Base-by-base conservation (phyloP, 2,888 invertebrate genomes). In the Erynnis tages region DNA sequence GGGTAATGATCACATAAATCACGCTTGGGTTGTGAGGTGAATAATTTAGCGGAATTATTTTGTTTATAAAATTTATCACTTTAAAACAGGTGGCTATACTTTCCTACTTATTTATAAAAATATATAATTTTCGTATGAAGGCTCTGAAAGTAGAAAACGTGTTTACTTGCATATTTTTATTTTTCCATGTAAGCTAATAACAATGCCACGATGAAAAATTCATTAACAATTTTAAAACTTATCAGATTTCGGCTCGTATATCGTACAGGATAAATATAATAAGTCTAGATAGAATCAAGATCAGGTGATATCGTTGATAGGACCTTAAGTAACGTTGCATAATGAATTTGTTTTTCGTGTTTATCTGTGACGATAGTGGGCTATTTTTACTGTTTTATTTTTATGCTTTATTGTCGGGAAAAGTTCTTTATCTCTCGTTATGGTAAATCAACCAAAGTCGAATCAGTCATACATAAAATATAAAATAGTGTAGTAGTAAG, bases 271-370 rank as follows among this genome's bases (percentile, higher is more conserved):
- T 44, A 32, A 44, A 23, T 23, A 23, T 40, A 44, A 14, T 44
- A 44, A 32, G 32, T 44, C 32, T 32, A 23, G 44, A 44, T 23
- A 8, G 10, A 44, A 44, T 32, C 44, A 44, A 29, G 19, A 44
- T 32, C 30, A 23, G 17, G n/a, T 19, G 30, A 44, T 44, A 44
- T n/a, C 30, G 8, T 2, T 7, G 25, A 13, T 11, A 17, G 21
- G 19, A 30, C 4, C 30, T 19, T 11, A 4, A 11, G 6, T 11
- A 7, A 11, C 1, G 38, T 40, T 19, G 14, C 19, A 21, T 44
- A 23, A 44, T 32, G 21, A 13, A n/a, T 44, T 44, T 44, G 23
- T 32, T 34, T 35, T 45, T 45, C 10, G n/a, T 14, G 4, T 14
- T 21, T 44, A 35, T 45, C 34, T 25, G 7, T 10, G n/a, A 10